Base-by-base conservation (phyloP, 2,888 invertebrate genomes). In the Serripes groenlandicus region DNA sequence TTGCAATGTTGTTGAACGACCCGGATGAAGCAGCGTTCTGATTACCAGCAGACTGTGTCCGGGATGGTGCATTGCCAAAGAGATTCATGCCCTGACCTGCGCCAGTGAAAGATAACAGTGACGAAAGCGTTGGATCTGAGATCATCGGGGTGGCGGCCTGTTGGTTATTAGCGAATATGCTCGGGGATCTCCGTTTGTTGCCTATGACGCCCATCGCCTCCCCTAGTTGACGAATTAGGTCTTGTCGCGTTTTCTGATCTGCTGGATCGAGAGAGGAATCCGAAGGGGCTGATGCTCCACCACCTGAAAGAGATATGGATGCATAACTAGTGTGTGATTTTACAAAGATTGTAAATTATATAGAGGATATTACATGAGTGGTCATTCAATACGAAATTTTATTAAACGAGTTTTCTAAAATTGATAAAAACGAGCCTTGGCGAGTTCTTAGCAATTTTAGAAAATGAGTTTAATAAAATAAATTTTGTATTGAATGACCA, bases 201-300 rank as follows among this genome's bases (percentile, higher is more conserved):
- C 68, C 83, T 56, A 85, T 80, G 0, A 86, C 75, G 7, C 86
- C 86, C 81, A 86, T 86, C 1, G 83, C 86, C 34, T 72, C 78
- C 18, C 86, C 86, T 0, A 86, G 81, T 56, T 86, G 75, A 18
- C 83, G 66, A n/a, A 86, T 86, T 7, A 86, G 74, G 0, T 78
- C 75, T 62, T 83, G 80, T 54, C 82, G 52, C 3, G 80, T 73
- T 54, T 78, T 81, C 52, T 78, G 72, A 1, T 78, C 78, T 5
- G 83, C 70, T 11, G 83, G 83, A 35, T 83, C 83, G 11, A 83
- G 58, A 26, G 72, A 73, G 5, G 77, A 76, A 21, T 83, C 83
- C 23, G 83, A 75, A 9, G 80, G 80, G 2, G n/a, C 32, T 9
- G 30, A 23, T 21, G 56, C 37, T 18, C 68, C 76, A 37, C 76